Evolutionary conservation across 1,140 invertebrate genomes (phyloP), one percentile per base, ranked within the genome.

Genomic region (Drosophila nannoptera): DNA sequence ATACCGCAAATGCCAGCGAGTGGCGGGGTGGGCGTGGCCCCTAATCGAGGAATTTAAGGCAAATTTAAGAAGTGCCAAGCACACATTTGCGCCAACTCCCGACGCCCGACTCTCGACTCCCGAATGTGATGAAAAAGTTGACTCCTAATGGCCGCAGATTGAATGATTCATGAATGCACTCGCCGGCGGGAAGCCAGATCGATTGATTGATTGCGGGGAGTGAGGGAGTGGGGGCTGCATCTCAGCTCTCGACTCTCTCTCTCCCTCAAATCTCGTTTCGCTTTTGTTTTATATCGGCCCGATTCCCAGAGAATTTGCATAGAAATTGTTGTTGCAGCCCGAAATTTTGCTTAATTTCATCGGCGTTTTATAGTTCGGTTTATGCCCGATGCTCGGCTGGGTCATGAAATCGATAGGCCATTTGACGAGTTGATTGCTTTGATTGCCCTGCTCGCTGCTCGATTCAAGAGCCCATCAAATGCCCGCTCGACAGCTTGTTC

Each of bases 401-500:
- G 54, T 56, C 38, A 56, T 58, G 48, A 50, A 61, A 61, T 42
- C 58, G 22, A 50, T 50, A 32, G 54, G 12, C n/a, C 32, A 50
- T 32, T 61, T 50, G 49, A 52, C 35, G 32, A 35, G 49, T 52
- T 50, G 58, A 61, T 48, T 48, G 45, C 43, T 49, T 49, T 49
- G 33, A 38, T 31, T 42, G 36, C 46, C 53, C 22, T 22, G 22
- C 22, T 32, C 53, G 29, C 32, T 14, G 32, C 12, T n/a, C n/a
- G 32, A 61, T 33, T 60, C 49, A n/a, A 48, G 40, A 61, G 65
- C 49, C 58, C 49, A 46, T 68, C 65, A 52, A 69, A 43, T 49
- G 35, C 52, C 9, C 11, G 40, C 50, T 69, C 43, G 61, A 65
- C 63, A 67, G 69, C 69, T 71, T 71, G 69, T 71, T 71, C 67